phyloP scores from a whole-genome alignment of 2,888 invertebrate species.

The Brachypalpus laphriformis region DNA sequence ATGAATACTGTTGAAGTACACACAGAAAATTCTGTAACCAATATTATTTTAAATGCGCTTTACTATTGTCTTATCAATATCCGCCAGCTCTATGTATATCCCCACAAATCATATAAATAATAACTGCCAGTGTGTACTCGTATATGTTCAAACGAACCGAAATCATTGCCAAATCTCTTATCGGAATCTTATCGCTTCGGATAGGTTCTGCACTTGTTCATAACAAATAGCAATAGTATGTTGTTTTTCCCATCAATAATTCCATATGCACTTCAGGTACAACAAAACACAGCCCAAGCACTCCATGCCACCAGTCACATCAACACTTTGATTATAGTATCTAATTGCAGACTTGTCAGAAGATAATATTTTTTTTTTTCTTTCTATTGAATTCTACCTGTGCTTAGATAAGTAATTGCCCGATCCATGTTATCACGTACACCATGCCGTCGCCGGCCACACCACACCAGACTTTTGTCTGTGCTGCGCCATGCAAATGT shows the following conservation, averaged over 20 bases:
- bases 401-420: constrained; percentile 27
- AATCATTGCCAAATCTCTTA: no score
- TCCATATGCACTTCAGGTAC: constrained; percentile 11
- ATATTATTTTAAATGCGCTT: no score
- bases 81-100: no score
- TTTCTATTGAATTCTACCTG: constrained; percentile 30
- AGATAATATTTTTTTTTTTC: constrained; percentile 30
- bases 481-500: constrained; percentile 55
- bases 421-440: constrained; percentile 41
- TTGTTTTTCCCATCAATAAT: background rate
- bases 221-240: background rate
- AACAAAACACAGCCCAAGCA: background rate
- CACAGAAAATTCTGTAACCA: no score
- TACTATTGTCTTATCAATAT: no score
- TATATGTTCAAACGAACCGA: no score
- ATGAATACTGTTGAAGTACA: no score
- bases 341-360: constrained; percentile 44
- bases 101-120: no score
- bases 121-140: no score
- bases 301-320: constrained; percentile 48
- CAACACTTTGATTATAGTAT: constrained; percentile 44
- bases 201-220: background rate
- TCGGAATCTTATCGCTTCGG: background rate
- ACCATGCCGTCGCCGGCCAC: background rate
- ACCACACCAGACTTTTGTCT: constrained; percentile 11